Percentiles rank a stretch among this genome's conserved stretches.
phyloP scores from a whole-genome alignment of 2,888 invertebrate genomes.

The Neoaliturus tenellus region DNA sequence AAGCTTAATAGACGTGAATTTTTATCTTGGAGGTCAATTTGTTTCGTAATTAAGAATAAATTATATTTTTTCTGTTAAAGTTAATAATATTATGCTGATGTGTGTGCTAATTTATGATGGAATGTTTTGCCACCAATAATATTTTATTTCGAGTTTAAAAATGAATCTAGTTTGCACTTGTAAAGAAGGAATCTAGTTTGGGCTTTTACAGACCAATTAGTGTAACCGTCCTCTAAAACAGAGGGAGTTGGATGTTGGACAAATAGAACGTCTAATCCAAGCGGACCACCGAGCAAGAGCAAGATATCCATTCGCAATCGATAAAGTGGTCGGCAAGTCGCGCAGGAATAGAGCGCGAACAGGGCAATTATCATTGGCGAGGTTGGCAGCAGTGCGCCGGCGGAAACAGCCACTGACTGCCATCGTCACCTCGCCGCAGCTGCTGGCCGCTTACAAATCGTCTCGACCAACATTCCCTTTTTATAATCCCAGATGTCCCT shows the following conservation, averaged over 20 bases:
- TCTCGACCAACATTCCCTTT: constrained; percentile 25
- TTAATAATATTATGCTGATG: too few relatives aligned
- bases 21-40: too few relatives aligned
- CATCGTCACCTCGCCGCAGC: constrained; percentile 21
- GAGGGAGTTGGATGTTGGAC: not conserved
- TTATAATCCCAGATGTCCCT: constrained; percentile 44
- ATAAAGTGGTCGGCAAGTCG: constrained; percentile 27
- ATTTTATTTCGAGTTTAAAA: too few relatives aligned
- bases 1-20: too few relatives aligned
- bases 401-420: constrained; percentile 4
- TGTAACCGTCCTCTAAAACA: not conserved
- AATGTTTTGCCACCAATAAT: too few relatives aligned
- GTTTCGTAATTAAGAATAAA: too few relatives aligned
- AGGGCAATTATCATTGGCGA: constrained; percentile 29
- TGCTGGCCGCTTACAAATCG: constrained; percentile 8
- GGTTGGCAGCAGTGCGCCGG: constrained; percentile 26
- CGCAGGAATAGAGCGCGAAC: constrained; percentile 32
- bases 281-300: constrained; percentile 22
- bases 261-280: not conserved
- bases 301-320: constrained; percentile 32
- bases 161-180: too few relatives aligned
- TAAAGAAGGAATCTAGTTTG: too few relatives aligned
- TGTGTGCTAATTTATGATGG: too few relatives aligned
- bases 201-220: not conserved
- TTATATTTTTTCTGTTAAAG: too few relatives aligned